A percentile compares a stretch with the other conserved stretches of the same genome.
phyloP scores from a whole-genome alignment of 2,797 vertebrate genomes.

The Huso huso region DNA sequence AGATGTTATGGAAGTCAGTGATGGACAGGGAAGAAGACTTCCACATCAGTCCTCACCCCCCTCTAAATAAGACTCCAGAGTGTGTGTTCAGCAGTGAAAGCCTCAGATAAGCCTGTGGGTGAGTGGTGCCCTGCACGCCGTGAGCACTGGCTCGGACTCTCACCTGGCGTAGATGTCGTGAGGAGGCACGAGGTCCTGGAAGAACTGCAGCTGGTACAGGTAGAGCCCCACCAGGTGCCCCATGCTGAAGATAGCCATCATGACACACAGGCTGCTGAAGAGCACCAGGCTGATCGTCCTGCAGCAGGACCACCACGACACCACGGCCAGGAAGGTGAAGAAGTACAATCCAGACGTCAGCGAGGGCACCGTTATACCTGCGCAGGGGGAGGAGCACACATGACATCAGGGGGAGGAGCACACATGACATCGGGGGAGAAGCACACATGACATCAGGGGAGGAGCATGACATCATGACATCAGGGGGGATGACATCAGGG shows the following conservation, averaged over 20 bases:
- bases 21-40: too few species aligned
- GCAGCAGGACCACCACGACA: conserved; percentile 70
- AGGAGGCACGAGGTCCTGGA: conserved; percentile 58
- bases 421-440: neutral
- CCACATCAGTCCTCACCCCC: too few species aligned
- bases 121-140: neutral
- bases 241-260: conserved; percentile 65
- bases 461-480: neutral
- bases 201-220: conserved; percentile 66
- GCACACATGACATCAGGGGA: neutral
- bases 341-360: conserved; percentile 69
- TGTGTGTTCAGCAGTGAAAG: neutral
- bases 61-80: too few species aligned
- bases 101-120: neutral
- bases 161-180: conserved; percentile 63
- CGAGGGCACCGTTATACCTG: conserved; percentile 66
- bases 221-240: conserved; percentile 65
- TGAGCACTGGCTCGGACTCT: neutral
- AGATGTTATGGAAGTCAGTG: too few species aligned
- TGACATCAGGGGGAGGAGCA: neutral
- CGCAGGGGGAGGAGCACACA: conserved; percentile 6
- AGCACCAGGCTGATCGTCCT: conserved; percentile 47
- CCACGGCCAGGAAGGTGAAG: conserved; percentile 57
- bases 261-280: conserved; percentile 67
- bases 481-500: neutral